Conservation (phyloP, 2,888 invertebrate species). For the Drosophila sordidapex region DNA sequence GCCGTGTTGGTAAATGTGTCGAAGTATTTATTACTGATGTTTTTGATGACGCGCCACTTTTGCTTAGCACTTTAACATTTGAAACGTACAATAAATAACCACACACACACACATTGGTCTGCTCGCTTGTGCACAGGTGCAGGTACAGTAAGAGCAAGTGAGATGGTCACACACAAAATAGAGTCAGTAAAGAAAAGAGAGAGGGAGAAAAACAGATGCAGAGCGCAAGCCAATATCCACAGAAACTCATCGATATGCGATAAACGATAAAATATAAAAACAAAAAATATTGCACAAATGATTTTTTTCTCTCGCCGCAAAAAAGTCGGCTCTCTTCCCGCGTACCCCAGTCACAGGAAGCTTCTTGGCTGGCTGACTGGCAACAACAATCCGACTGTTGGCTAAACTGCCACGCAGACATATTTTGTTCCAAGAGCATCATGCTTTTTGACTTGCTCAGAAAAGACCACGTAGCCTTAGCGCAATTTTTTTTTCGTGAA, state of each 20-base stretch:
- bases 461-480: constrained; percentile 73
- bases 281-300: constrained; percentile 44
- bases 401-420: constrained; percentile 73
- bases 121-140: constrained; percentile 58
- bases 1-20: constrained; percentile 27
- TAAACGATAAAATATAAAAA: constrained; percentile 62
- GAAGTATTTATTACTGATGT: constrained; percentile 35
- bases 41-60: constrained; percentile 50
- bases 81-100: constrained; percentile 51
- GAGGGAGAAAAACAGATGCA: constrained; percentile 15
- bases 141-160: constrained; percentile 27
- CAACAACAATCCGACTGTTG: constrained; percentile 51
- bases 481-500: constrained; percentile 58
- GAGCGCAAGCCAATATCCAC: constrained; percentile 39
- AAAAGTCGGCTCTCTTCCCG: constrained; percentile 43
- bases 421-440: constrained; percentile 59
- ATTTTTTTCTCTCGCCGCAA: constrained; percentile 38
- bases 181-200: constrained; percentile 3
- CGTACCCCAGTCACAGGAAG: constrained; percentile 40
- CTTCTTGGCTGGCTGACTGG: constrained; percentile 16
- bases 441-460: constrained; percentile 24
- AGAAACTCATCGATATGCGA: constrained; percentile 49
- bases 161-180: constrained; percentile 39
- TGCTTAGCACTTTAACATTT: constrained; percentile 60
- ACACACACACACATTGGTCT: constrained; percentile 17